Base-by-base conservation (phyloP, 2,113 vertebrate species). In the Urocolius indicus region DNA sequence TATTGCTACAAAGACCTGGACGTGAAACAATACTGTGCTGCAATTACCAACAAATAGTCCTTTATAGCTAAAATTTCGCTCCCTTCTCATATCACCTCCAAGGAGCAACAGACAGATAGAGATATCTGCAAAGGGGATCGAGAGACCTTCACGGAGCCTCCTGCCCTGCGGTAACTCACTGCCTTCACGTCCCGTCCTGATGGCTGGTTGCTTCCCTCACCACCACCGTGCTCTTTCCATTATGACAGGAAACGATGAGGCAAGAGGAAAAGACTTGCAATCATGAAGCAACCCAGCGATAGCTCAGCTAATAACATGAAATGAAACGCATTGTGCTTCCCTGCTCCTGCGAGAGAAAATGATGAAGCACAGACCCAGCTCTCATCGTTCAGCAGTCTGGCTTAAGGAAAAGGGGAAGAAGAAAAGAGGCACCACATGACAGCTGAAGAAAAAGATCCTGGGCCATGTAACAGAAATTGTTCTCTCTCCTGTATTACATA, bases 401-500 rank as follows among this genome's bases (percentile, higher is more conserved):
- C 94, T 94, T 94, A 93, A 95, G 66, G 79, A 75, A 84, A 90
- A 80, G 77, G 80, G 52, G 49, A 26, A 12, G 5, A 59, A 80
- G 19, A 51, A 71, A 79, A 82, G 36, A 68, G 68, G 38, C 36
- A 87, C 43, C 30, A 82, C 69, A 93, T 69, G 90, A 95, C 38
- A 66, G 75, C 74, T 58, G 78, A 96, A 94, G 91, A 89, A 95
- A 95, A 96, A 92, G 87, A 94, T 91, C 97, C 96, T 93, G 96
- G 95, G 90, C 94, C 93, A 57, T 89, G 89, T 74, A 84, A 85
- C 61, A 54, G 94, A 97, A 96, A 97, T 96, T 95, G 87, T 93
- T 97, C 93, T 89, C 83, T 97, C 96, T 97, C 96, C 96, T 90
- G 85, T 93, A 95, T 96, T 97, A 90, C 92, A 90, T 94, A 97